A percentile compares a stretch with the other conserved stretches of the same genome.
phyloP scores from a whole-genome alignment of 23 tunicate genomes.

The Ciona savignyi region DNA sequence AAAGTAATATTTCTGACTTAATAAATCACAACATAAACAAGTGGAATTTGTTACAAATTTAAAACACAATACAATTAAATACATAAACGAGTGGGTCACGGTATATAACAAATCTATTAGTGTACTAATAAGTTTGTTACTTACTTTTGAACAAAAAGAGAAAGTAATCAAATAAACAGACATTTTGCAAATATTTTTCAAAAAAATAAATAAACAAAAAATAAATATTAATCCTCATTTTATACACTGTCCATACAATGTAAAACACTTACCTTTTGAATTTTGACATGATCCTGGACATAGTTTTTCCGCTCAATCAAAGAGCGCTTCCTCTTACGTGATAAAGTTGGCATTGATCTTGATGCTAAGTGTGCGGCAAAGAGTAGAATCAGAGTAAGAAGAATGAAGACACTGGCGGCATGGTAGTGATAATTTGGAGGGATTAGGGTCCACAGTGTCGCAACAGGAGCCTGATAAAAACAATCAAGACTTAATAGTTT shows the following conservation, averaged over 20 bases:
- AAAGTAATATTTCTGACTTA: neutral
- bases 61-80: too few species aligned
- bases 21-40: neutral
- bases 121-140: too few species aligned
- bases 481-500: neutral
- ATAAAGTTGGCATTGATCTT: conserved; percentile 38
- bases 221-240: too few species aligned
- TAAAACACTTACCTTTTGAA: conserved; percentile 25
- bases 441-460: conserved; percentile 46
- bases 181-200: too few species aligned
- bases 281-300: conserved; percentile 67
- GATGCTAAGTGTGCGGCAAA: conserved; percentile 43
- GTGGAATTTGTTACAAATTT: neutral
- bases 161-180: too few species aligned
- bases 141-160: too few species aligned
- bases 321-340: conserved; percentile 36
- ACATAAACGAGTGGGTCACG: too few species aligned
- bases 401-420: conserved; percentile 13
- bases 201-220: too few species aligned
- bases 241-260: too few species aligned
- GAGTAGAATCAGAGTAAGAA: conserved; percentile 42
- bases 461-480: conserved; percentile 35
- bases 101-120: too few species aligned
- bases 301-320: conserved; percentile 42
- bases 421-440: conserved; percentile 46